phyloP scores from a whole-genome alignment of 2,797 vertebrate species.

The Argya squamiceps region DNA sequence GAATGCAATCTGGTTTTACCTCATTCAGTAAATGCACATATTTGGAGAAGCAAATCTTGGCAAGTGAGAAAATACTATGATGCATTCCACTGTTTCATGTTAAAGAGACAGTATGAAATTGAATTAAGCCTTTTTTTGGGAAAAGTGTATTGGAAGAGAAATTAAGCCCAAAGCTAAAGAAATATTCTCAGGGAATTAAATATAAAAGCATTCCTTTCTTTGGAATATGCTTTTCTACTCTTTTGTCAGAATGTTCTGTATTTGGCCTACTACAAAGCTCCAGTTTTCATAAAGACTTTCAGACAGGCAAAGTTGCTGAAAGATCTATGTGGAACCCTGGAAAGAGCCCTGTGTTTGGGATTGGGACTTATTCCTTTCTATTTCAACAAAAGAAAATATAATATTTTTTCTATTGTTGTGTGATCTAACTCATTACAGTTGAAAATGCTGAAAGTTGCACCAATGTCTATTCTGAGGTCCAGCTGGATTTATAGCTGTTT shows the following conservation, averaged over 20 bases:
- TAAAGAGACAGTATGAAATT: slow-evolving; percentile 42
- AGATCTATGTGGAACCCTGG: not conserved
- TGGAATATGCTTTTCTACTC: slow-evolving; percentile 26
- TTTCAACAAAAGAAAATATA: not conserved
- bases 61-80: not conserved
- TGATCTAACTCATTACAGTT: not conserved
- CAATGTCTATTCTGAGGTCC: not conserved
- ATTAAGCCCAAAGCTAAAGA: slow-evolving; percentile 5
- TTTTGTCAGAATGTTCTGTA: slow-evolving; percentile 21
- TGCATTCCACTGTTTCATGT: slow-evolving; percentile 7
- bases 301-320: not conserved
- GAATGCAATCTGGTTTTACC: not conserved
- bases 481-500: not conserved
- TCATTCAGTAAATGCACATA: not conserved
- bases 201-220: slow-evolving; percentile 31
- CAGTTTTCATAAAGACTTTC: not conserved
- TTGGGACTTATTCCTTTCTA: not conserved
- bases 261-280: not conserved
- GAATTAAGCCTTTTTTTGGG: slow-evolving; percentile 7
- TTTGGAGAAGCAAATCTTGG: slow-evolving; percentile 30
- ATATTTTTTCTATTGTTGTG: not conserved
- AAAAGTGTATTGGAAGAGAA: slow-evolving; percentile 23
- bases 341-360: not conserved
- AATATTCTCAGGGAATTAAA: slow-evolving; percentile 47
- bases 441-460: not conserved